Base-by-base conservation (phyloP, 2,113 vertebrate species). In the Mormoops blainvillei region DNA sequence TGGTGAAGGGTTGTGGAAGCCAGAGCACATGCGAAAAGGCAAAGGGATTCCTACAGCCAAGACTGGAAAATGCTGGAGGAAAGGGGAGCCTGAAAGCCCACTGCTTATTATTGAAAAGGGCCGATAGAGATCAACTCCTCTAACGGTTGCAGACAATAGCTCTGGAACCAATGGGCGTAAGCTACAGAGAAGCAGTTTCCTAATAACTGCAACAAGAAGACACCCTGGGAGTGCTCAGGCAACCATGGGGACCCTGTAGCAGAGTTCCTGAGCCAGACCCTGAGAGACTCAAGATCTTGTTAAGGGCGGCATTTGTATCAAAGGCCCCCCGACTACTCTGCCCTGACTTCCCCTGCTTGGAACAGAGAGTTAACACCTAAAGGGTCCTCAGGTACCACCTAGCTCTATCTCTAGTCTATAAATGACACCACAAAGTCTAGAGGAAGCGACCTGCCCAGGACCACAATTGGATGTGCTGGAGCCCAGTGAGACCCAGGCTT, bases 201-300 rank as follows among this genome's bases (percentile, higher is more conserved):
- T n/a, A 5, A 26, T 7, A 12, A 26, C 0, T 22, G 9, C 43
- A 33, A 16, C 56, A 58, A 58, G 26, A 63, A 26, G 13, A 31
- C 58, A 65, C 61, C 28, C 61, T 33, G n/a, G 5, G 13, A 56
- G 5, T 28, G 31, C 86, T 68, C 58, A 68, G 48, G 33, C 18
- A n/a, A 56, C 52, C 20, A 11, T 0, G 14, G 22, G 2, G 56
- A 3, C 26, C 0, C 48, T 20, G 5, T 31, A 5, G 4, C 26
- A 22, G 76, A 36, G 33, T 14, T 6, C 48, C 41, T 63, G n/a
- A 24, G 22, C 31, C 41, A 63, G 24, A 22, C 5, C 33, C 12
- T 15, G 50, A 61, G 19, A 19, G 43, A 7, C 11, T 36, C 36
- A 31, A 50, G 31, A n/a, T 1, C 73, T 33, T 41, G 14, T 3